Percentiles rank a stretch among this genome's conserved stretches.
Conservation (phyloP, 2,888 invertebrate genomes). For the Agonopterix alstromeriana region DNA sequence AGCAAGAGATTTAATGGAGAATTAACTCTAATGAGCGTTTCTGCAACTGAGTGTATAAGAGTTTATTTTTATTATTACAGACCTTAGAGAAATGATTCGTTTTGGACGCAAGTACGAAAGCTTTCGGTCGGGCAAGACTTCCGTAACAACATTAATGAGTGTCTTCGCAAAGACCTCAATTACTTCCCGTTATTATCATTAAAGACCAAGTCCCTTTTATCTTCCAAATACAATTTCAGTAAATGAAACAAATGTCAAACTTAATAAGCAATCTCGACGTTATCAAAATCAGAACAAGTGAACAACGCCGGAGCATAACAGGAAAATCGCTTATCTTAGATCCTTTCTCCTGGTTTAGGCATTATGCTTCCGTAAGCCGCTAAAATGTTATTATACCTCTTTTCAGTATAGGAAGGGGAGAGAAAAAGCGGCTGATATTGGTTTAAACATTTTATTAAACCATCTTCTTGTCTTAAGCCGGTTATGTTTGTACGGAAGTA, state of each 20-base stretch:
- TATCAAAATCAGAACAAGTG: constrained; percentile 10
- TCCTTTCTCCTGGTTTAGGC: constrained; percentile 10
- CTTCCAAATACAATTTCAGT: background rate
- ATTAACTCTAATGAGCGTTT: too few species aligned
- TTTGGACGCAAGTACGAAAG: too few species aligned
- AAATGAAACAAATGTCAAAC: constrained; percentile 8
- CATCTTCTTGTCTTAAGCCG: too few species aligned
- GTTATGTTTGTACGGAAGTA: too few species aligned
- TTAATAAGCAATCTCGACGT: constrained; percentile 8
- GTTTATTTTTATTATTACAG: too few species aligned
- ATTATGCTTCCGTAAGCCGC: constrained; percentile 6
- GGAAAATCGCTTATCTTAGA: constrained; percentile 15
- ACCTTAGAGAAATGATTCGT: too few species aligned
- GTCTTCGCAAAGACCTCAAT: background rate
- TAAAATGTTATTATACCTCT: constrained; percentile 10
- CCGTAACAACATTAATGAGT: too few species aligned
- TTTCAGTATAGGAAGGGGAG: background rate
- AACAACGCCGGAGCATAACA: constrained; percentile 11
- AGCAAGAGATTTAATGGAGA: too few species aligned
- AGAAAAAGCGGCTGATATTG: too few species aligned
- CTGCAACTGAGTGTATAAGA: too few species aligned
- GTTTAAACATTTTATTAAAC: too few species aligned
- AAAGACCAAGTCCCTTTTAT: background rate
- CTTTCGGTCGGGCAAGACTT: too few species aligned
- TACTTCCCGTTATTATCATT: background rate